Evolutionary conservation across 2,888 invertebrate genomes (phyloP).

Genomic region (Cecidostiba fungosa): DNA sequence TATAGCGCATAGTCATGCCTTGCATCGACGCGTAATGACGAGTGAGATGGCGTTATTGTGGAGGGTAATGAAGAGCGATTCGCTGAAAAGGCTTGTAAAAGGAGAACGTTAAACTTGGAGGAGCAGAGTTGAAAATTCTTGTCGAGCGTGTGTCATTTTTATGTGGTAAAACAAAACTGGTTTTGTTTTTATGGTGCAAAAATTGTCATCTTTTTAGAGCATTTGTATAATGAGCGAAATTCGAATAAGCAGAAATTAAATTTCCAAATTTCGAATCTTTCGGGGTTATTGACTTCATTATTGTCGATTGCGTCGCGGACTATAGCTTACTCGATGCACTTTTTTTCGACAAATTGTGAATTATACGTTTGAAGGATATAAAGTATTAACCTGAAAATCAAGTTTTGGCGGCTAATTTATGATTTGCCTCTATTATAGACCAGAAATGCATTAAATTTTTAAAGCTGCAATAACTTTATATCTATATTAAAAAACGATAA

Average conservation of each 20-base stretch:
- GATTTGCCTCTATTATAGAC: background rate
- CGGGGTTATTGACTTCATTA: background rate
- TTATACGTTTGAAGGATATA: background rate
- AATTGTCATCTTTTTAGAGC: background rate
- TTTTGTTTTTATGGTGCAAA: background rate
- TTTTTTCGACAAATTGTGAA: background rate
- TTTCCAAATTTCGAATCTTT: background rate
- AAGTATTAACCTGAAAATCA: background rate
- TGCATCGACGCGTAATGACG: background rate
- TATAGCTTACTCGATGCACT: background rate
- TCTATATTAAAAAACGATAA: background rate
- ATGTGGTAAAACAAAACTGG: background rate
- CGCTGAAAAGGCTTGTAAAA: background rate
- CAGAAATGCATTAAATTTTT: background rate
- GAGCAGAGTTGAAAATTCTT: background rate
- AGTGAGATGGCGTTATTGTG: background rate
- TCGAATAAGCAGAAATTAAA: background rate
- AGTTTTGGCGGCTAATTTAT: background rate
- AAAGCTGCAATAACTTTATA: background rate
- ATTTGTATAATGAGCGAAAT: background rate
- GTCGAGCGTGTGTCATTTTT: background rate
- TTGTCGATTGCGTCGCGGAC: background rate
- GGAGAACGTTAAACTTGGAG: background rate
- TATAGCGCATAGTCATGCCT: background rate
- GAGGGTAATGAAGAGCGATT: background rate